Evolutionary conservation across 2,113 vertebrate species (phyloP).

Genomic region (Pycnonotus jocosus): DNA sequence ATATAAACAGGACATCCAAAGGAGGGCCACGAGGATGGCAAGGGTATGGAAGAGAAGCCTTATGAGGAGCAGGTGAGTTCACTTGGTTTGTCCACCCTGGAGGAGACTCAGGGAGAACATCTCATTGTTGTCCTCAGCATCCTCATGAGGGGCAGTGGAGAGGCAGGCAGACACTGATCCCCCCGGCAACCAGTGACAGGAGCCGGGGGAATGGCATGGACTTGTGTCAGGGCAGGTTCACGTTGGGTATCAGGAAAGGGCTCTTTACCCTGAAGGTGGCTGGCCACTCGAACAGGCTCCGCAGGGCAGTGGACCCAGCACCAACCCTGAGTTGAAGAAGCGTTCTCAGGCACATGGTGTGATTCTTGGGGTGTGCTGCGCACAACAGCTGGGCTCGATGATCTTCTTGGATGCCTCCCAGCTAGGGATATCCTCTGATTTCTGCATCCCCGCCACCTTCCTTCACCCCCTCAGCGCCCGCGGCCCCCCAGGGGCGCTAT

Average conservation of each 20-base stretch:
- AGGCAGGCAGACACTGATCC: background rate
- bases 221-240: too few species aligned
- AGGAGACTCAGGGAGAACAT: background rate
- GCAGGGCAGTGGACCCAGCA: background rate
- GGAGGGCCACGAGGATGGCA: background rate
- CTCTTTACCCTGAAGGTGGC: background rate
- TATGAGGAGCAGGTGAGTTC: background rate
- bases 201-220: background rate
- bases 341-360: too few species aligned
- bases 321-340: background rate
- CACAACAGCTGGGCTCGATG: background rate
- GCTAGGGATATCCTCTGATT: accelerated
- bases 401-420: accelerated
- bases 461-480: accelerated
- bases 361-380: background rate
- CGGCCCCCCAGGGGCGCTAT: accelerated
- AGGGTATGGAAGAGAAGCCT: background rate
- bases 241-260: accelerated
- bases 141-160: background rate
- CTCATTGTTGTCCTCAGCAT: background rate
- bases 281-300: background rate
- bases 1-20: background rate
- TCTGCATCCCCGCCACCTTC: accelerated
- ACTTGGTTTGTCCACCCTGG: background rate
- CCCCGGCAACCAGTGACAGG: background rate